A percentile compares a stretch with the other conserved stretches of the same genome.
Evolutionary conservation across 2,888 invertebrate species (phyloP).

Genomic region (Drosophila ustulata): DNA sequence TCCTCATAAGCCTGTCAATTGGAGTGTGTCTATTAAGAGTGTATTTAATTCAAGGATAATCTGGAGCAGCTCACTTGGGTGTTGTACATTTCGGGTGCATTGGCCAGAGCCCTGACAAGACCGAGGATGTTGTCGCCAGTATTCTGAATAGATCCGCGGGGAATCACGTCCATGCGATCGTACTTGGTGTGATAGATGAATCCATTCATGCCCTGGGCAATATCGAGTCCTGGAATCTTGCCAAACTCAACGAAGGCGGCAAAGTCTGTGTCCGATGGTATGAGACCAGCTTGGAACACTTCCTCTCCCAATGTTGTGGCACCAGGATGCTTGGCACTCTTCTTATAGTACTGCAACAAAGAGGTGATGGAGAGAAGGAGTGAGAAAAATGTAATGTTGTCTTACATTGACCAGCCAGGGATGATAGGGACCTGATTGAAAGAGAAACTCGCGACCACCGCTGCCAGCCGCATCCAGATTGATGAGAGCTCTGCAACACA

Average conservation of each 20-base stretch:
- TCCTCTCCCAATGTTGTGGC: constrained; percentile 87
- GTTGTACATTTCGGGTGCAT: constrained; percentile 82
- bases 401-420: constrained; percentile 88
- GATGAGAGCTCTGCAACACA: constrained; percentile 88
- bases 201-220: constrained; percentile 90
- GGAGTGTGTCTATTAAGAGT: background rate
- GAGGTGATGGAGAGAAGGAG: too few species aligned
- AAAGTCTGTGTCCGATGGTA: constrained; percentile 90
- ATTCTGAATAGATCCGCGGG: constrained; percentile 89
- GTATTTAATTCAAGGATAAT: background rate
- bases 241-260: constrained; percentile 88
- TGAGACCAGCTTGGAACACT: constrained; percentile 87
- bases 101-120: constrained; percentile 86
- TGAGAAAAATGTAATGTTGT: background rate
- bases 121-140: constrained; percentile 90
- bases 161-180: constrained; percentile 88
- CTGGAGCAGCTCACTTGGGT: constrained; percentile 58
- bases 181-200: constrained; percentile 92
- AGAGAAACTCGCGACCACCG: constrained; percentile 95
- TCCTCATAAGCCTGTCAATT: constrained; percentile 81
- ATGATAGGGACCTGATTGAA: constrained; percentile 93
- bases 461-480: constrained; percentile 97
- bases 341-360: constrained; percentile 84
- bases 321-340: constrained; percentile 86
- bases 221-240: constrained; percentile 89